Evolutionary conservation across 2,113 vertebrate genomes (phyloP).

Genomic region (Ageneiosus marmoratus): DNA sequence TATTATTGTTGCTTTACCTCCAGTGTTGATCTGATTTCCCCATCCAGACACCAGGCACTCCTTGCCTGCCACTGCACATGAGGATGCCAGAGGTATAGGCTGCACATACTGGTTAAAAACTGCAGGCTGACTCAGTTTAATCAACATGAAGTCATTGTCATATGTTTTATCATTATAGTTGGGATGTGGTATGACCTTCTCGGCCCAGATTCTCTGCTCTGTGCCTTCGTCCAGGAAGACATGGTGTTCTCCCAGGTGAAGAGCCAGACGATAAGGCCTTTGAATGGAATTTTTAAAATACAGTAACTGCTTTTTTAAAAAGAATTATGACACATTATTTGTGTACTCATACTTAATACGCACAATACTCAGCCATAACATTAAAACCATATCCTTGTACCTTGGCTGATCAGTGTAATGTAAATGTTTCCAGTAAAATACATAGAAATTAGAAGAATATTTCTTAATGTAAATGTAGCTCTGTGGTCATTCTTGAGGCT

Average conservation of each 20-base stretch:
- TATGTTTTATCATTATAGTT: conserved; percentile 54
- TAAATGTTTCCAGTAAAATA: neutral
- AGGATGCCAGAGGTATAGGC: conserved; percentile 61
- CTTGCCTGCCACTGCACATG: conserved; percentile 61
- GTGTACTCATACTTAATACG: too few relatives aligned
- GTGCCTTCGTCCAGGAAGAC: conserved; percentile 56
- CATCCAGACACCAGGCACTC: conserved; percentile 78
- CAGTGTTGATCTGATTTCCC: conserved; percentile 64
- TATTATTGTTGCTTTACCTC: conserved; percentile 54
- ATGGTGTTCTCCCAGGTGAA: conserved; percentile 68
- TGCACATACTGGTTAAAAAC: conserved; percentile 59
- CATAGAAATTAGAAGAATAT: neutral
- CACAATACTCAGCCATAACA: too few relatives aligned
- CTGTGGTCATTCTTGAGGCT: neutral
- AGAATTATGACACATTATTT: neutral
- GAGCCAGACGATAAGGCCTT: conserved; percentile 46
- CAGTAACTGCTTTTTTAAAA: neutral
- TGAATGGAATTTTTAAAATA: neutral
- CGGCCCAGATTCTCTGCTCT: conserved; percentile 58
- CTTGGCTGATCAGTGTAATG: too few relatives aligned
- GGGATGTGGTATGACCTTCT: conserved; percentile 59
- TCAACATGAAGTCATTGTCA: conserved; percentile 79
- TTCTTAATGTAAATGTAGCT: neutral
- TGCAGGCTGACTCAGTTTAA: conserved; percentile 62
- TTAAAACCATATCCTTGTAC: too few relatives aligned